phyloP scores from a whole-genome alignment of 2,888 invertebrate genomes.

The Onchidella celtica region DNA sequence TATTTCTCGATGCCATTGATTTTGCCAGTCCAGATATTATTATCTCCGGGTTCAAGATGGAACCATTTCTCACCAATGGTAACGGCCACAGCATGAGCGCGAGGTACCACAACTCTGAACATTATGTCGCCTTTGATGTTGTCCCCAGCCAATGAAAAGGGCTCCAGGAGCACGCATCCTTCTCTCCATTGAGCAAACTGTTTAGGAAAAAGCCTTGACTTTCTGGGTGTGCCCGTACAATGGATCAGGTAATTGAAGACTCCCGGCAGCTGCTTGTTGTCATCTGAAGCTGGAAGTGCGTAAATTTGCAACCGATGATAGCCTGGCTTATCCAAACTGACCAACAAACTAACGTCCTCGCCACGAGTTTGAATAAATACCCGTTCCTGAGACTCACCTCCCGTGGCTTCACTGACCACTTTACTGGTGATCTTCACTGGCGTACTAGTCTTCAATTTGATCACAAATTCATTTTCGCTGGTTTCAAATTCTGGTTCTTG shows the following conservation, averaged over 20 bases:
- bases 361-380: conserved; percentile 76
- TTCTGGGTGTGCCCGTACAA: conserved; percentile 65
- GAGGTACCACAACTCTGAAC: conserved; percentile 74
- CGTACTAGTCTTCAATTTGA: conserved; percentile 67
- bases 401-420: conserved; percentile 73
- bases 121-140: conserved; percentile 61
- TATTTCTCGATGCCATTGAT: conserved; percentile 63
- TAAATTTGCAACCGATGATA: conserved; percentile 79
- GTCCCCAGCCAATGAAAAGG: conserved; percentile 58
- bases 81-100: conserved; percentile 77
- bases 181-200: conserved; percentile 80
- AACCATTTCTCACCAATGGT: conserved; percentile 79
- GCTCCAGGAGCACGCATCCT: conserved; percentile 77
- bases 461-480: conserved; percentile 69
- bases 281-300: conserved; percentile 74
- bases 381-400: conserved; percentile 71
- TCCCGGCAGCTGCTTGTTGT: conserved; percentile 77
- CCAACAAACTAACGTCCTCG: conserved; percentile 67
- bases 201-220: conserved; percentile 75
- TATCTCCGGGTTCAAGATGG: conserved; percentile 71
- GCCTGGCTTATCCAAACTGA: conserved; percentile 73
- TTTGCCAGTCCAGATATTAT: conserved; percentile 71
- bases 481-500: conserved; percentile 76
- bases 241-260: conserved; percentile 79
- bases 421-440: conserved; percentile 79